phyloP scores from a whole-genome alignment of 2,888 invertebrate genomes.

The Nesidiocoris tenuis region DNA sequence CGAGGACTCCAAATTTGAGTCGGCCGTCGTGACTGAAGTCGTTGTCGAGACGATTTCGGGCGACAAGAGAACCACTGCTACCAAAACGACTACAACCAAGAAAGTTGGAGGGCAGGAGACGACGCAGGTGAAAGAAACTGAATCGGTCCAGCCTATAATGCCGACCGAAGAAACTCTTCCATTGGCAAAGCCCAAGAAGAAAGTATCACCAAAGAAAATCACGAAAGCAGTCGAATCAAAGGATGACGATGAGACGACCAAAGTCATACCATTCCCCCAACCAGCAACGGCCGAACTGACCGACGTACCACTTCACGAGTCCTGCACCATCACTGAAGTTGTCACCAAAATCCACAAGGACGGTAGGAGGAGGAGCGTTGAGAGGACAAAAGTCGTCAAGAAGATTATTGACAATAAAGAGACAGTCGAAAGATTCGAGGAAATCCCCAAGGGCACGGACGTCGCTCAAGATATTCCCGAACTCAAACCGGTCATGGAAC shows the following conservation, averaged over 20 bases:
- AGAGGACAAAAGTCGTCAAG: constrained; percentile 14
- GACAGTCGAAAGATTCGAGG: constrained; percentile 48
- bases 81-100: constrained; percentile 44
- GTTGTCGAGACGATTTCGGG: constrained; percentile 50
- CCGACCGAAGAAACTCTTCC: neutral
- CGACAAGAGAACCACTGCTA: constrained; percentile 45
- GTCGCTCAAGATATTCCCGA: constrained; percentile 51
- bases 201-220: neutral
- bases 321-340: constrained; percentile 52
- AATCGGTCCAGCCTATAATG: neutral
- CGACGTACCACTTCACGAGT: constrained; percentile 56
- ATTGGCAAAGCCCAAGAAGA: constrained; percentile 38
- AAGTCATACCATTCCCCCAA: neutral
- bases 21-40: constrained; percentile 54
- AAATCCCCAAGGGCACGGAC: constrained; percentile 49
- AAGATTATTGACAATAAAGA: constrained; percentile 1
- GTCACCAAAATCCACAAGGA: constrained; percentile 8
- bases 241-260: neutral
- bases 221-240: neutral
- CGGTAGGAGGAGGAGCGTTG: constrained; percentile 23
- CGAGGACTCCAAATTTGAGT: constrained; percentile 54
- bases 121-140: constrained; percentile 49
- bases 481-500: constrained; percentile 51
- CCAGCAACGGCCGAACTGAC: constrained; percentile 54
- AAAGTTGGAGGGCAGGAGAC: constrained; percentile 49